Conservation (phyloP, 2,113 vertebrate genomes). For the Odobenus rosmarus region DNA sequence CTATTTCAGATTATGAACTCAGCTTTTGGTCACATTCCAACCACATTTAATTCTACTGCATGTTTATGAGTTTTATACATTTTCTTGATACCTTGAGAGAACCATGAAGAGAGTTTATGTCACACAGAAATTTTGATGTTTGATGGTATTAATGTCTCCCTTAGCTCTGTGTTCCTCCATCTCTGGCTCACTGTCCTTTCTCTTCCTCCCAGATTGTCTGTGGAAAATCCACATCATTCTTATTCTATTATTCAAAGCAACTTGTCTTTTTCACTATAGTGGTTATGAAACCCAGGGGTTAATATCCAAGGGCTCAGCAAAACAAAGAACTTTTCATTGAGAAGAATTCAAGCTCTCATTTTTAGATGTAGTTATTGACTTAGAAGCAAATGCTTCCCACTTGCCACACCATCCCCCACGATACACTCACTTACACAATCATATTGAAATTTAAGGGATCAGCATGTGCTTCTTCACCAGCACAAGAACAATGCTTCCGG, state of each 20-base stretch:
- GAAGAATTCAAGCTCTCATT: neutral
- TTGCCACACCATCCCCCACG: too few relatives aligned
- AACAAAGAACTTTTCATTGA: neutral
- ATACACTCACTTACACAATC: neutral
- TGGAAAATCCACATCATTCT: neutral
- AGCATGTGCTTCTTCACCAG: neutral
- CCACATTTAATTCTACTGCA: neutral
- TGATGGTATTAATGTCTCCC: neutral
- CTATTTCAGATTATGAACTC: neutral
- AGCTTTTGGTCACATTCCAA: neutral
- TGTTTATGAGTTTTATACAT: neutral
- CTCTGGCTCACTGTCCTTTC: neutral
- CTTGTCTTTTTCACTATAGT: neutral
- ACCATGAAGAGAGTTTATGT: rapidly evolving
- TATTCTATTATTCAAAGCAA: neutral
- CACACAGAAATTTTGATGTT: neutral
- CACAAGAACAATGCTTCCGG: neutral
- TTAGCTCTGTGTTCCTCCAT: neutral
- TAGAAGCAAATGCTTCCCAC: neutral
- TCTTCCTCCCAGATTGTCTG: neutral
- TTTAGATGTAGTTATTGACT: neutral
- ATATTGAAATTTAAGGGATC: neutral
- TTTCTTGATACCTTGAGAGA: neutral
- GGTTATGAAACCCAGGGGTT: neutral
- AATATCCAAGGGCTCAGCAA: neutral